Base-by-base conservation (phyloP, 1,140 invertebrate genomes). In the Hylaeus volcanicus region DNA sequence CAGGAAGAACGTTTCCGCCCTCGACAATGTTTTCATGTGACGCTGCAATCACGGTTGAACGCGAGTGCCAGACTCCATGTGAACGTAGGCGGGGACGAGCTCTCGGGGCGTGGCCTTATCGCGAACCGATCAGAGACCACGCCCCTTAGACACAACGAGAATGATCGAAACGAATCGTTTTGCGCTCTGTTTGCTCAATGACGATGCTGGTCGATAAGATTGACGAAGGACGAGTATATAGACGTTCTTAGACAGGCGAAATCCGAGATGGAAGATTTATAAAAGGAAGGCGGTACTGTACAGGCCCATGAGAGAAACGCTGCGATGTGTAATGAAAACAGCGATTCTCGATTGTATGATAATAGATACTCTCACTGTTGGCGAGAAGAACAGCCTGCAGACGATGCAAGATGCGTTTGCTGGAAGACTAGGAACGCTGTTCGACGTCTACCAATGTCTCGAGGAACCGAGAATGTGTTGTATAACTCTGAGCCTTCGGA, bases 11-110 rank as follows among this genome's bases (percentile, higher is more conserved):
- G 56, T 89, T 1, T 74, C 89, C 8, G 88, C 85, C 8, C 73
- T 93, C 39, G 94, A 94, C 43, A 95, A 95, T 82, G 94, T 95
- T 71, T 96, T 96, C 85, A 96, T 96, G 95, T 96, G 94, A 96
- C 94, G 63, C 55, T 78, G 48, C 58, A 48, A 79, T 45, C 45
- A 73, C 3, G 76, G 39, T 14, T 73, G 74, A 58, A 48, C 9
- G 15, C 26, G 37, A 45, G 39, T 0, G 1, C 5, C 37, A 26
- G 26, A 8, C 4, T 43, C 45, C 1, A 3, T 14, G 26, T 6
- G 8, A 1, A 55, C 39, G 11, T 3, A 12, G 2, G 3, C 2
- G 15, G 37, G 26, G 41, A 26, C 8, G 64, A 53, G 6, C 2
- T 39, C 3, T 5, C n/a, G n/a, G n/a, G 26, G 15, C 15, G 63